Evolutionary conservation across 2,888 invertebrate genomes (phyloP).

Genomic region (Plagodis pulveraria): DNA sequence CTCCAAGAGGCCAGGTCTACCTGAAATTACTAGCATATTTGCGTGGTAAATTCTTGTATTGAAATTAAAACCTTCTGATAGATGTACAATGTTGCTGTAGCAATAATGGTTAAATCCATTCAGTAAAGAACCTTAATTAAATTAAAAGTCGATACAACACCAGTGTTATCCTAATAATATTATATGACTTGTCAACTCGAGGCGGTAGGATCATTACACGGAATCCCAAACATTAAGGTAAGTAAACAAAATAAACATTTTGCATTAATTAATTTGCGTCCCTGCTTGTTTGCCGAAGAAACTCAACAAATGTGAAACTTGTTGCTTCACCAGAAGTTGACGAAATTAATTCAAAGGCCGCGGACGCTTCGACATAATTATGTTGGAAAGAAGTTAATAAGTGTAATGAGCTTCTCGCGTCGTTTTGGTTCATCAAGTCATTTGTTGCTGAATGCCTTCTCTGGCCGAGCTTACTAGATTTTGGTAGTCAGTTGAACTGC

Average conservation of each 20-base stretch:
- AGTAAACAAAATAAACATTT: conserved; percentile 27
- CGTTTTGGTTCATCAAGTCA: no score
- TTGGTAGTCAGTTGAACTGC: no score
- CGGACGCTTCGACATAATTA: conserved; percentile 26
- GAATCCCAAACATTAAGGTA: conserved; percentile 27
- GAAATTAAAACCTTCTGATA: no score
- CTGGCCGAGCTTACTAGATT: no score
- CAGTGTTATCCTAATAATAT: background rate
- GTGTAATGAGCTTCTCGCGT: background rate
- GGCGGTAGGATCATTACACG: background rate
- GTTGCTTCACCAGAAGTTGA: conserved; percentile 36
- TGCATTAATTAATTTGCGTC: conserved; percentile 36
- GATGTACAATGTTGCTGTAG: no score
- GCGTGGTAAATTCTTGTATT: no score
- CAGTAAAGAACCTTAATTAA: no score
- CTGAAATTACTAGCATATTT: no score
- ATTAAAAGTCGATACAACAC: background rate
- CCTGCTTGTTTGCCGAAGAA: conserved; percentile 35
- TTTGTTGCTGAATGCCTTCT: no score
- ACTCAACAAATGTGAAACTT: conserved; percentile 43
- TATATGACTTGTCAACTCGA: conserved; percentile 6
- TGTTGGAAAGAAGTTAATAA: conserved; percentile 22
- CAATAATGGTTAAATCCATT: no score
- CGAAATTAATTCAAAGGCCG: conserved; percentile 40
- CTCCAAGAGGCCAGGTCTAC: no score